These are phyloP conservation scores for Rotaria socialis DNA, from an alignment of 2,888 invertebrate genomes.

Conservation along the genomic window DNA sequence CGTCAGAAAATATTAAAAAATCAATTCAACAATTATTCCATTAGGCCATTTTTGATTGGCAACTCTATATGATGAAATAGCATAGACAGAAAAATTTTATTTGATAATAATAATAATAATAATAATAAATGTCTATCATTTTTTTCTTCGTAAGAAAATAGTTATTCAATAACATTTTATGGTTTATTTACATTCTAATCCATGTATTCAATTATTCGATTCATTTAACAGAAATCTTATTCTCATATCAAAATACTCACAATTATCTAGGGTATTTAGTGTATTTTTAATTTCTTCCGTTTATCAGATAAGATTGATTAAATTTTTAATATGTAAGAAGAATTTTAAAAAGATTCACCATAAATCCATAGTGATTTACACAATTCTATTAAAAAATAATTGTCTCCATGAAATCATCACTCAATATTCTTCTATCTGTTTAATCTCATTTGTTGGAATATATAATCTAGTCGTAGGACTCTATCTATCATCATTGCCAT, in stretches of 20 bases:
- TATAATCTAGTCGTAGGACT: not conserved
- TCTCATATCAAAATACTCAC: not conserved
- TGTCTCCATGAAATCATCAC: too few species aligned
- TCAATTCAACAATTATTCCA: too few species aligned
- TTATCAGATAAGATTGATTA: not conserved
- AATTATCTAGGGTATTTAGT: not conserved
- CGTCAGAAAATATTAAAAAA: too few species aligned
- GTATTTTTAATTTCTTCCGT: not conserved
- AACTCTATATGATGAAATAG: not conserved
- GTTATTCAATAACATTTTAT: not conserved
- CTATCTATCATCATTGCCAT: not conserved
- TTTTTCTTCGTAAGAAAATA: not conserved
- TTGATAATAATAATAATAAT: not conserved
- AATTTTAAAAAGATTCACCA: not conserved
- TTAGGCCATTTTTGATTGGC: not conserved
- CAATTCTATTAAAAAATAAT: not conserved
- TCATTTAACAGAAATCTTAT: not conserved
- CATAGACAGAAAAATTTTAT: not conserved
- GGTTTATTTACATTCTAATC: conserved; percentile 5
- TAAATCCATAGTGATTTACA: not conserved
- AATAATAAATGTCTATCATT: not conserved
- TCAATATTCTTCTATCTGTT: not conserved
- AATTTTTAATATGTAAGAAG: not conserved
- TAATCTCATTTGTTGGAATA: not conserved
- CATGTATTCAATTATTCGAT: not conserved